Evolutionary conservation across 2,113 vertebrate species (phyloP).

Genomic region (Tautogolabrus adspersus): DNA sequence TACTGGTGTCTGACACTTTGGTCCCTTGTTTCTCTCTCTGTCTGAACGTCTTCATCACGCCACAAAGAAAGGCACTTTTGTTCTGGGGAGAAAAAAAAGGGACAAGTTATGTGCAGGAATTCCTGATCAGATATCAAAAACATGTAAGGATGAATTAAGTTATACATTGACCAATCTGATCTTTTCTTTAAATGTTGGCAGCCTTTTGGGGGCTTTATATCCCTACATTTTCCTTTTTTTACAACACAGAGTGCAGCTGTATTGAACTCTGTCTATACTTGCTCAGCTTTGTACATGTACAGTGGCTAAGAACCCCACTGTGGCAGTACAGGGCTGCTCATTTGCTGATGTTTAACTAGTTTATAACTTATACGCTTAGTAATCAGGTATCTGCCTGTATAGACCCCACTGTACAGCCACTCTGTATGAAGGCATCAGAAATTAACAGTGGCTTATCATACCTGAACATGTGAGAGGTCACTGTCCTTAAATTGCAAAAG

Average conservation of each 20-base stretch:
- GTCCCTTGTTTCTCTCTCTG: slow-evolving; percentile 99
- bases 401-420: neutral
- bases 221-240: neutral
- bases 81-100: slow-evolving; percentile 83
- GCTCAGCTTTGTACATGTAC: neutral
- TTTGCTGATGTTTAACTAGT: no score
- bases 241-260: neutral
- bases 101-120: neutral
- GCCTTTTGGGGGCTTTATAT: neutral
- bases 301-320: neutral
- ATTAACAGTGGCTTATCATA: slow-evolving; percentile 54
- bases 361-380: no score
- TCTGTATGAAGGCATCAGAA: neutral
- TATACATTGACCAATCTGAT: neutral
- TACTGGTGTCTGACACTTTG: slow-evolving; percentile 99
- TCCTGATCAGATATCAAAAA: neutral
- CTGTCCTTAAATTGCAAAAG: slow-evolving; percentile 99
- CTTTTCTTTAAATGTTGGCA: neutral
- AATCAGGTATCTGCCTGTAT: neutral
- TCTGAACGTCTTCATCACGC: slow-evolving; percentile 99
- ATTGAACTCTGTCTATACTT: no score
- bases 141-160: neutral
- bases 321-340: no score
- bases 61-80: slow-evolving; percentile 99
- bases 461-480: slow-evolving; percentile 99